Evolutionary conservation across 1,140 invertebrate genomes (phyloP).

Genomic region (Bombyx mandarina): DNA sequence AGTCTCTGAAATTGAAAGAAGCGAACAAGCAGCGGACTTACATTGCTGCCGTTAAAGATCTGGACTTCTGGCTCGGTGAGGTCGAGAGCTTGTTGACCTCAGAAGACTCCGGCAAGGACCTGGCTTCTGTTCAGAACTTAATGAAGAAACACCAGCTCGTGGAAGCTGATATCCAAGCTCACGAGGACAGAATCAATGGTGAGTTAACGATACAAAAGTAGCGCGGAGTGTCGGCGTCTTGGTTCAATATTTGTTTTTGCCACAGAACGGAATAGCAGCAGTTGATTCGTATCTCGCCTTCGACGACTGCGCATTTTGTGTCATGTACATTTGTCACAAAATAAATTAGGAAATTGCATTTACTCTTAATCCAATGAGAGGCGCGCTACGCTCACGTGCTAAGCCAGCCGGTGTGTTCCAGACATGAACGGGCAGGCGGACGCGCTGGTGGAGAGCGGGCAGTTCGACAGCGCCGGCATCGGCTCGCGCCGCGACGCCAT

Average conservation of each 20-base stretch:
- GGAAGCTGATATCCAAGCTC: conserved; percentile 96
- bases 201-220: conserved; percentile 11
- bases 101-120: conserved; percentile 98
- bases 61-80: conserved; percentile 99
- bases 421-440: conserved; percentile 96
- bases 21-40: conserved; percentile 99
- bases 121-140: conserved; percentile 98
- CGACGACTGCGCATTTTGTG: no score
- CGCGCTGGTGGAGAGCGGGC: conserved; percentile 93
- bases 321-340: no score
- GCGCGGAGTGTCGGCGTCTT: no score
- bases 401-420: conserved; percentile 20
- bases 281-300: no score
- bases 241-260: no score
- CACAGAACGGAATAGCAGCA: no score
- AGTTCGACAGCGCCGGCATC: conserved; percentile 94
- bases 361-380: no score
- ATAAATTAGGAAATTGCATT: no score
- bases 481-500: conserved; percentile 94
- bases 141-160: conserved; percentile 99
- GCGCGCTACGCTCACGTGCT: no score
- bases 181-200: conserved; percentile 96
- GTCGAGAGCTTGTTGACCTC: conserved; percentile 96
- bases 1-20: conserved; percentile 97
- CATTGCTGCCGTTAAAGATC: conserved; percentile 99